Percentiles rank a stretch among this genome's conserved stretches.
phyloP scores from a whole-genome alignment of 2,888 invertebrate genomes.

The Eupithecia subumbrata region DNA sequence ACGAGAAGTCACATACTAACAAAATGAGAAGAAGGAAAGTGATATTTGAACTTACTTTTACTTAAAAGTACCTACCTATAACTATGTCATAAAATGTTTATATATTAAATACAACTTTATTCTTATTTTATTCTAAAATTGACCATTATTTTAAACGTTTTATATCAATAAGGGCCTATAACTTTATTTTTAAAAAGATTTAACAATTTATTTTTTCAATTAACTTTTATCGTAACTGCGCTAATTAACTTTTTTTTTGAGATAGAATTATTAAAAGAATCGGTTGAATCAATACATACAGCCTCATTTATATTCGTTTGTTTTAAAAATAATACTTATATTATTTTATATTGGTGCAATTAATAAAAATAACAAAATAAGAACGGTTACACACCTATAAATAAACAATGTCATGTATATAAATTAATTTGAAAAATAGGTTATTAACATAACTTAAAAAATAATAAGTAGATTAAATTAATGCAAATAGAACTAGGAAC shows the following conservation, averaged over 20 bases:
- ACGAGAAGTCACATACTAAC: not conserved
- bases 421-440: not conserved
- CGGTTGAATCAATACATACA: not conserved
- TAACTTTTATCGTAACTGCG: not conserved
- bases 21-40: not conserved
- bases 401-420: not conserved
- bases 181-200: not conserved
- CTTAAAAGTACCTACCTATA: not conserved
- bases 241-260: not conserved
- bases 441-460: not conserved
- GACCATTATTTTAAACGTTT: slow-evolving; percentile 15
- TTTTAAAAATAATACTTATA: too few species aligned
- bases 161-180: not conserved
- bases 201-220: not conserved
- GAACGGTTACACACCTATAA: too few species aligned
- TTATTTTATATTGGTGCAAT: not conserved
- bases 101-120: not conserved
- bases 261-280: not conserved
- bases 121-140: slow-evolving; percentile 26
- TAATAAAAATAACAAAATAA: too few species aligned
- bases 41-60: not conserved
- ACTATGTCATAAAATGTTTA: not conserved
- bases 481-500: not conserved
- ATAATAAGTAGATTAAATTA: not conserved
- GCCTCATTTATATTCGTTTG: not conserved